phyloP scores from a whole-genome alignment of 1,140 invertebrate species.

The Formica exsecta region DNA sequence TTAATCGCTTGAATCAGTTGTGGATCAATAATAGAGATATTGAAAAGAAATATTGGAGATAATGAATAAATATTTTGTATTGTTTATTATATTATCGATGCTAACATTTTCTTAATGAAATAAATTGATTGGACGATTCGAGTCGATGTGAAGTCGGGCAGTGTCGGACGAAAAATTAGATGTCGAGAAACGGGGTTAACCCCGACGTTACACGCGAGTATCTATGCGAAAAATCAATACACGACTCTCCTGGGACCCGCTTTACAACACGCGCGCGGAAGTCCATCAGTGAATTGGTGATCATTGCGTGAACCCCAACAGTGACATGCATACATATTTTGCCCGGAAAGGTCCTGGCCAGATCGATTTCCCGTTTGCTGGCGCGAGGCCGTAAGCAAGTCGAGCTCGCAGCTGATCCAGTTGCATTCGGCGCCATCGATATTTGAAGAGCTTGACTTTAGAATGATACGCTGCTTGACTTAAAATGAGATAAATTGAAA shows the following conservation, averaged over 20 bases:
- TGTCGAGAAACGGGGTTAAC: constrained; percentile 74
- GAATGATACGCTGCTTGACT: constrained; percentile 7
- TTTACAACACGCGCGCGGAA: constrained; percentile 65
- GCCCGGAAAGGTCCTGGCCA: neutral
- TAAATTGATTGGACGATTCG: constrained; percentile 13
- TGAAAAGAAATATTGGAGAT: neutral
- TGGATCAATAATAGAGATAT: neutral
- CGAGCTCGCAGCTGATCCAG: constrained; percentile 58
- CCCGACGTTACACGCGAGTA: constrained; percentile 79
- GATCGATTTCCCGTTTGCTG: constrained; percentile 68
- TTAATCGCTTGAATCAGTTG: constrained; percentile 4
- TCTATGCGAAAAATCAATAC: constrained; percentile 85
- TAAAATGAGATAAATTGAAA: constrained; percentile 20
- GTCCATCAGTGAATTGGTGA: constrained; percentile 50
- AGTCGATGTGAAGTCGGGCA: constrained; percentile 53
- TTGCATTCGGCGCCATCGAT: constrained; percentile 15
- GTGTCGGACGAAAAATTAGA: constrained; percentile 57
- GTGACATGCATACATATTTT: constrained; percentile 31
- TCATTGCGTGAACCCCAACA: constrained; percentile 22
- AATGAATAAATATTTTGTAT: neutral
- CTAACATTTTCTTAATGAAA: constrained; percentile 10
- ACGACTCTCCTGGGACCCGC: constrained; percentile 68
- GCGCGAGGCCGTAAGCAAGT: constrained; percentile 8
- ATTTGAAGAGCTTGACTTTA: constrained; percentile 17
- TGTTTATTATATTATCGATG: neutral